Percentiles rank a stretch among this genome's conserved stretches.
phyloP scores from a whole-genome alignment of 2,888 invertebrate species.

The Anarsia innoxiella region DNA sequence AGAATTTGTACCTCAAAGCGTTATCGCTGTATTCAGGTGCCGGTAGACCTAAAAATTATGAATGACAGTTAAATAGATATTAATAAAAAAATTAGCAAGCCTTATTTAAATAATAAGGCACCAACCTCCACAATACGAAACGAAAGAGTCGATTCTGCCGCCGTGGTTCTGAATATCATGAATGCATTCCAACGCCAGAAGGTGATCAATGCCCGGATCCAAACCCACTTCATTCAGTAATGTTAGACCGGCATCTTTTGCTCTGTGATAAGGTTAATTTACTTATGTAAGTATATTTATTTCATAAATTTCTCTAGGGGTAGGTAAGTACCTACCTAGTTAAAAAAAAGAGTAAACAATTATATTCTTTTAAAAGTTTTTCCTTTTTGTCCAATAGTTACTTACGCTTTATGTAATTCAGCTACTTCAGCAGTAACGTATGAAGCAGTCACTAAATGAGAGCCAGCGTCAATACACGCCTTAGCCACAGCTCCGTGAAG shows the following conservation, averaged over 20 bases:
- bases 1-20: conserved; percentile 92
- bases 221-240: conserved; percentile 97
- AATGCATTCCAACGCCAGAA: conserved; percentile 97
- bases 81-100: not conserved
- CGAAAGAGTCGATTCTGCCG: conserved; percentile 94
- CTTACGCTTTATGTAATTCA: conserved; percentile 83
- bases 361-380: no score
- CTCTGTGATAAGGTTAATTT: no score
- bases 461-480: conserved; percentile 88
- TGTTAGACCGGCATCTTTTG: conserved; percentile 91
- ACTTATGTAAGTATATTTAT: no score
- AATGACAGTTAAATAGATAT: not conserved
- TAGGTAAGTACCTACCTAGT: no score
- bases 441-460: conserved; percentile 97
- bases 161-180: conserved; percentile 93
- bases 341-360: no score
- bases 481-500: conserved; percentile 91
- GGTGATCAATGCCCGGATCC: conserved; percentile 99
- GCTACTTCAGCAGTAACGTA: conserved; percentile 92
- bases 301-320: no score
- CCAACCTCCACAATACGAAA: conserved; percentile 96
- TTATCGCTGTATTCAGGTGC: conserved; percentile 98
- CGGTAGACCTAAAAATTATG: conserved; percentile 81
- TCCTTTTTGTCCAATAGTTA: conserved; percentile 15
- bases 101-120: conserved; percentile 4